These are phyloP conservation scores for Pollachius pollachius DNA, from an alignment of 2,113 vertebrate species.

Conservation along the genomic window DNA sequence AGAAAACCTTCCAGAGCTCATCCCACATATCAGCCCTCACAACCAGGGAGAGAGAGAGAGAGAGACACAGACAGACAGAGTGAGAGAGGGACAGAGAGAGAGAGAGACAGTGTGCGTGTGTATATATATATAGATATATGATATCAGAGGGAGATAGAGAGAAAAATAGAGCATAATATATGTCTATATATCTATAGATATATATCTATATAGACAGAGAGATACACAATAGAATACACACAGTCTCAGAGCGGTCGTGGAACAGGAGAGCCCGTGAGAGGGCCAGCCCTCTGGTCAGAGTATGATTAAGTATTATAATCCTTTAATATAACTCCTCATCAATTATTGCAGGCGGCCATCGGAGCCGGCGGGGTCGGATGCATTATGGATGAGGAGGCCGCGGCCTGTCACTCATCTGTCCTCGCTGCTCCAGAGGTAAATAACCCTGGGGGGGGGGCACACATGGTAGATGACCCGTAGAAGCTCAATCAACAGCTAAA, in stretches of 20 bases:
- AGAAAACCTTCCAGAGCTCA: slow-evolving; percentile 26
- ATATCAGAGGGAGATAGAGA: neutral
- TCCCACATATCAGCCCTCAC: slow-evolving; percentile 38
- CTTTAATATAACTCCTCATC: slow-evolving; percentile 61
- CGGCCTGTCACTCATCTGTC: slow-evolving; percentile 55
- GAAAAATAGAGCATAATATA: neutral
- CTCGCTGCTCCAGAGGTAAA: slow-evolving; percentile 47
- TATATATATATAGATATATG: neutral
- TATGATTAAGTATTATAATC: slow-evolving; percentile 61
- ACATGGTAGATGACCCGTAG: slow-evolving; percentile 17
- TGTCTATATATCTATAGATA: no score
- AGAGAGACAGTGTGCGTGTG: neutral
- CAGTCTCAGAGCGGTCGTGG: neutral
- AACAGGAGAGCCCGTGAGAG: slow-evolving; percentile 9
- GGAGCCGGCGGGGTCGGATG: slow-evolving; percentile 32
- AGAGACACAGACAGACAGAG: neutral
- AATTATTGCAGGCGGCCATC: slow-evolving; percentile 59
- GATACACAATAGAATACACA: neutral
- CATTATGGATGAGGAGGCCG: slow-evolving; percentile 61
- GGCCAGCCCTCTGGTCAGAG: slow-evolving; percentile 50
- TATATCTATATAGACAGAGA: neutral
- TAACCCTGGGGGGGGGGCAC: slow-evolving; percentile 52
- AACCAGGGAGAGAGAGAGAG: neutral
- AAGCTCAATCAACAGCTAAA: neutral
- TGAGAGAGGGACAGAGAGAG: neutral